Conservation (phyloP, 2,888 invertebrate species). For the Anaspis maculata region DNA sequence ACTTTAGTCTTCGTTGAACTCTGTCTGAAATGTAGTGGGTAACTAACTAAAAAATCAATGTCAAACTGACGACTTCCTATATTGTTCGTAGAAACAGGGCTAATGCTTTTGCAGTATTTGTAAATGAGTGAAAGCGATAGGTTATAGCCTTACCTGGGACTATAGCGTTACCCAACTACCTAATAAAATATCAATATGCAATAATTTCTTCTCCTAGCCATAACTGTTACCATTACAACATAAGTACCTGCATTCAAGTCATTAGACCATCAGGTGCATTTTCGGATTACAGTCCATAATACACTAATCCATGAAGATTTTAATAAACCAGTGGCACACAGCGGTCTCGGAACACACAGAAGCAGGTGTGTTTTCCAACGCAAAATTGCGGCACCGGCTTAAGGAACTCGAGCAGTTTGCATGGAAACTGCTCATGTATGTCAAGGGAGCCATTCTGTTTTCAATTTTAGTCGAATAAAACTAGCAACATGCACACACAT, state of each 20-base stretch:
- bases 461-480: constrained; percentile 18
- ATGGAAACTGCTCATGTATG: constrained; percentile 20
- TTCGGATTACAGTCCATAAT: constrained; percentile 19
- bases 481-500: constrained; percentile 3
- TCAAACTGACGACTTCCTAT: too few relatives aligned
- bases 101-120: too few relatives aligned
- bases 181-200: too few relatives aligned
- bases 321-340: constrained; percentile 19
- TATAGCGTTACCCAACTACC: too few relatives aligned
- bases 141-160: too few relatives aligned
- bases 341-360: constrained; percentile 2
- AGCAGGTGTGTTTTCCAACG: constrained; percentile 24
- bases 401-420: constrained; percentile 24
- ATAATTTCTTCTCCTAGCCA: too few relatives aligned
- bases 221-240: too few relatives aligned
- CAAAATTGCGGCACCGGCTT: constrained; percentile 21
- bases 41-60: too few relatives aligned
- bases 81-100: too few relatives aligned
- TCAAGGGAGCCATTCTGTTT: constrained; percentile 15
- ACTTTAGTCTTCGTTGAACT: too few relatives aligned
- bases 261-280: constrained; percentile 18
- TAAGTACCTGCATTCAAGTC: neutral
- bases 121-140: too few relatives aligned
- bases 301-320: constrained; percentile 21
- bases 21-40: too few relatives aligned